Base-by-base conservation (phyloP, 1,140 invertebrate genomes). In the Eufriesea mexicana region DNA sequence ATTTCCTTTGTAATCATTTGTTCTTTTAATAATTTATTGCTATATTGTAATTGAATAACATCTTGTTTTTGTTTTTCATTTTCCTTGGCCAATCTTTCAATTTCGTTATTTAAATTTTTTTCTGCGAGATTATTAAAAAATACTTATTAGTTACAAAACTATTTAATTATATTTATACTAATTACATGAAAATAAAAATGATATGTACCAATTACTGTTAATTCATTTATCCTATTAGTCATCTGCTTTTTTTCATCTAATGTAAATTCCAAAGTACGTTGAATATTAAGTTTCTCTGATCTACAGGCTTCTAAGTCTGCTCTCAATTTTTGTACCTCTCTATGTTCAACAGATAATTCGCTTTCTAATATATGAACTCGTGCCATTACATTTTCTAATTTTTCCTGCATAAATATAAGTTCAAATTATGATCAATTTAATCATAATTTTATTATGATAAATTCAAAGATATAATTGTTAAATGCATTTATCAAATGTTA, bases 221-320 rank as follows among this genome's bases (percentile, higher is more conserved):
- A 90, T 86, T 94, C 91, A 90, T 95, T 95, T 59, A 95, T 94
- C 80, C 85, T 92, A 86, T 95, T 92, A 6, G 90, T 94, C 85
- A 95, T 91, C 70, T 91, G 91, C 77, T 95, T 95, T 72, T 95
- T 96, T 74, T 96, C 95, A 70, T 96, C 94, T 2, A 95, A 92
- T 49, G 94, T 93, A 62, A 91, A 93, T 90, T 97, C 95, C 35
- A 97, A 91, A 67, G 96, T 94, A 23, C 95, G 93, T 83, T 95
- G 93, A 45, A 95, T 90, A 78, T 93, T 94, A 42, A 91, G 91
- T 86, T 95, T 95, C 88, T 95, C 95, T 42, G 93, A 87, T 83
- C 89, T 94, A 18, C 94, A 89, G 10, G 92, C 90, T 88, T 95
- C 95, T 55, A 95, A 89, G 89, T 95, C 94, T n/a, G 93, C 92